phyloP scores from a whole-genome alignment of 2,888 invertebrate genomes.

The Lepidochrysops patricia region DNA sequence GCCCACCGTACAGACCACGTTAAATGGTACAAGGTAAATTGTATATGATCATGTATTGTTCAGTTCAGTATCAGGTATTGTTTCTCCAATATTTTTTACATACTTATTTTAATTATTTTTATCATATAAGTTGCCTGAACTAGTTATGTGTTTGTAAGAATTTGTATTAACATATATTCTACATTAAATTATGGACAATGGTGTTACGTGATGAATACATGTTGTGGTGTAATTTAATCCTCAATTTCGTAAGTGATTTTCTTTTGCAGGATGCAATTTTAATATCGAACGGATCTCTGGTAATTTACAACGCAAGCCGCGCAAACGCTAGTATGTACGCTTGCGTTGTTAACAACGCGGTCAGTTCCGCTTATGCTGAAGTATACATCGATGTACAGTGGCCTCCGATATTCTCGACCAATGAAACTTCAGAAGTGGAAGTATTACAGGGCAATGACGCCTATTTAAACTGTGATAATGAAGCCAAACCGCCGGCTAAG shows the following conservation, averaged over 20 bases:
- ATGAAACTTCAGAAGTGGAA: constrained; percentile 26
- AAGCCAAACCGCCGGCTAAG: constrained; percentile 52
- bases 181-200: too few species aligned
- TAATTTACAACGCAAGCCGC: constrained; percentile 44
- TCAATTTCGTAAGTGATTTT: neutral
- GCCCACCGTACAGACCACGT: constrained; percentile 36
- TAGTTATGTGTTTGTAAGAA: too few species aligned
- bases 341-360: constrained; percentile 75
- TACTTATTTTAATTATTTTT: too few species aligned
- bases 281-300: constrained; percentile 37
- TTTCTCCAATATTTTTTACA: too few species aligned
- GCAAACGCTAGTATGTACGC: constrained; percentile 69
- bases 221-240: too few species aligned
- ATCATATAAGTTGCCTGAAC: too few species aligned
- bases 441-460: constrained; percentile 40
- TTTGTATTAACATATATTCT: too few species aligned
- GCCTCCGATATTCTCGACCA: constrained; percentile 43
- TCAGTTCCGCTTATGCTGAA: constrained; percentile 67
- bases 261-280: constrained; percentile 46
- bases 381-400: constrained; percentile 72
- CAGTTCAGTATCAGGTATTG: too few species aligned
- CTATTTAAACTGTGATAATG: constrained; percentile 49
- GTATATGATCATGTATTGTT: constrained; percentile 12
- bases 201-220: too few species aligned
- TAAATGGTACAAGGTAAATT: constrained; percentile 70